These are phyloP conservation scores for Diaphora mendica DNA, from an alignment of 2,888 invertebrate genomes.

Conservation along the genomic window DNA sequence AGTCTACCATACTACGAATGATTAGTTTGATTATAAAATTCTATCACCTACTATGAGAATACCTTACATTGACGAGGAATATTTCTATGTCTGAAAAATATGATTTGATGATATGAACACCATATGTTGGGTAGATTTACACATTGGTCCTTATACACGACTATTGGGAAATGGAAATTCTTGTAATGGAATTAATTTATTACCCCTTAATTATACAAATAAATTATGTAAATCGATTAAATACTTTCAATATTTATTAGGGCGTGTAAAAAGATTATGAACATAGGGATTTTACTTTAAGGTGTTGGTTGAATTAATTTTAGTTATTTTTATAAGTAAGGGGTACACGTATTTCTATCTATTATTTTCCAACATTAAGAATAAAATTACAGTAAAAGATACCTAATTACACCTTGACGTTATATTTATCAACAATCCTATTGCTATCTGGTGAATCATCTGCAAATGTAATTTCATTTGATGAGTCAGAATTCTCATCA, in stretches of 20 bases:
- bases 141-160: conserved; percentile 77
- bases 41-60: conserved; percentile 57
- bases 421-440: conserved; percentile 74
- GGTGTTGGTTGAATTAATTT: neutral
- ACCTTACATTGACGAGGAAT: conserved; percentile 46
- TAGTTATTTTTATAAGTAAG: conserved; percentile 27
- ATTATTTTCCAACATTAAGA: conserved; percentile 41
- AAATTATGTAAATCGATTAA: neutral
- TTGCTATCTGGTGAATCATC: conserved; percentile 83
- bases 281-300: neutral
- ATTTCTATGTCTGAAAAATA: conserved; percentile 56
- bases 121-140: conserved; percentile 66
- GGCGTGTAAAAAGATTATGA: neutral
- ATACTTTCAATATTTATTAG: neutral
- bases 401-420: conserved; percentile 68
- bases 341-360: conserved; percentile 34
- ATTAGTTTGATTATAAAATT: conserved; percentile 61
- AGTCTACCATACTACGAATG: conserved; percentile 43
- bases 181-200: conserved; percentile 32
- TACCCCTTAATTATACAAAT: conserved; percentile 33
- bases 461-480: conserved; percentile 80
- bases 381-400: conserved; percentile 18
- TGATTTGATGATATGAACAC: conserved; percentile 72
- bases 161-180: conserved; percentile 57
- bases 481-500: conserved; percentile 89